These are phyloP conservation scores for Phaethon lepturus DNA, from an alignment of 2,113 vertebrate genomes.

Conservation along the genomic window DNA sequence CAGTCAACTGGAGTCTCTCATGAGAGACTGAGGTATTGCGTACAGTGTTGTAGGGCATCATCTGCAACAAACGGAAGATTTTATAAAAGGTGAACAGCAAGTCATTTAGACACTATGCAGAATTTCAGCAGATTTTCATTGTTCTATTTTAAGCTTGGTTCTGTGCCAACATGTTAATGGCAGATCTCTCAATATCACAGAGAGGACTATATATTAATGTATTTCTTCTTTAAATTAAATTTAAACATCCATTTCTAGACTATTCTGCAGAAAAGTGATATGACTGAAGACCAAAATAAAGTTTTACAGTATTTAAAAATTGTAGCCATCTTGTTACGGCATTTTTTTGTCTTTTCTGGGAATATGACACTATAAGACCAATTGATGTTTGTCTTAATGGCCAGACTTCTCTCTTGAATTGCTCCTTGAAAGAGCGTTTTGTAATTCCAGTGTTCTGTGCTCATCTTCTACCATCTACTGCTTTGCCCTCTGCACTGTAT, in stretches of 20 bases:
- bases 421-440: not conserved
- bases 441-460: not conserved
- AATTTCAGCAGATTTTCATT: not conserved
- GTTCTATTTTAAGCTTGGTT: not conserved
- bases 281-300: not conserved
- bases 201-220: not conserved
- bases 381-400: not conserved
- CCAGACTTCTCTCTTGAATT: not conserved
- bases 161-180: not conserved
- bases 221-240: not conserved
- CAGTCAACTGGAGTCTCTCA: not conserved
- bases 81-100: not conserved
- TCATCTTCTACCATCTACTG: not conserved
- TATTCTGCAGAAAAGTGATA: not conserved
- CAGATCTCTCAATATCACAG: not conserved
- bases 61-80: not conserved
- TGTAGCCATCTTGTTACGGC: not conserved
- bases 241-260: not conserved
- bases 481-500: not conserved
- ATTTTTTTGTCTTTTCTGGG: not conserved
- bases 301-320: not conserved
- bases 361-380: not conserved
- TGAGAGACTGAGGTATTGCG: not conserved
- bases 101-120: not conserved
- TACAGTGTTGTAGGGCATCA: not conserved